Percentiles rank a stretch among this genome's conserved stretches.
Conservation (phyloP, 2,888 invertebrate species). For the Epistrophe grossulariae region DNA sequence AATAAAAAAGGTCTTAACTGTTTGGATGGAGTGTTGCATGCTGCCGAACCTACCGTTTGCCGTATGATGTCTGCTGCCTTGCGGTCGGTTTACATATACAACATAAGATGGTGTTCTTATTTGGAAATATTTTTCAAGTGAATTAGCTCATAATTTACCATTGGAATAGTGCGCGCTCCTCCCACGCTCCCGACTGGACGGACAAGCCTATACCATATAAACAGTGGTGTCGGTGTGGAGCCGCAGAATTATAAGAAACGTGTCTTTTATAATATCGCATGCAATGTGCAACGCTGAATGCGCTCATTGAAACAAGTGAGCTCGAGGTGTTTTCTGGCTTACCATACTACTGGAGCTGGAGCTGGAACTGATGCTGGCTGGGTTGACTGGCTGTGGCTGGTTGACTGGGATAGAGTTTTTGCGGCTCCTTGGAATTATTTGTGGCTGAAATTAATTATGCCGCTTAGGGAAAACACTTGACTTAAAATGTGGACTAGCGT, state of each 20-base stretch:
- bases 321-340: conserved; percentile 48
- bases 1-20: conserved; percentile 22
- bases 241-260: conserved; percentile 10
- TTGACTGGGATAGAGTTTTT: neutral
- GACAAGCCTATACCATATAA: conserved; percentile 43
- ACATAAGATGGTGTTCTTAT: conserved; percentile 63
- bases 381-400: neutral
- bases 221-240: neutral
- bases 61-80: neutral
- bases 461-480: conserved; percentile 76
- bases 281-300: conserved; percentile 54
- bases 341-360: neutral
- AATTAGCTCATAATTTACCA: conserved; percentile 75
- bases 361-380: neutral
- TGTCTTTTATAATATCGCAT: conserved; percentile 46
- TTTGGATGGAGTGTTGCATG: conserved; percentile 18
- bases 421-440: conserved; percentile 66
- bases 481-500: conserved; percentile 70
- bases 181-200: conserved; percentile 50
- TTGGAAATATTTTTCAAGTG: conserved; percentile 71
- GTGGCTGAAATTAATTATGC: conserved; percentile 71
- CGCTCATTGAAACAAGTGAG: conserved; percentile 50
- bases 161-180: conserved; percentile 62
- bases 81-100: neutral
- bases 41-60: conserved; percentile 10